These are phyloP conservation scores for Eidolon dupreanum DNA, from an alignment of 2,797 vertebrate genomes.

Conservation along the genomic window DNA sequence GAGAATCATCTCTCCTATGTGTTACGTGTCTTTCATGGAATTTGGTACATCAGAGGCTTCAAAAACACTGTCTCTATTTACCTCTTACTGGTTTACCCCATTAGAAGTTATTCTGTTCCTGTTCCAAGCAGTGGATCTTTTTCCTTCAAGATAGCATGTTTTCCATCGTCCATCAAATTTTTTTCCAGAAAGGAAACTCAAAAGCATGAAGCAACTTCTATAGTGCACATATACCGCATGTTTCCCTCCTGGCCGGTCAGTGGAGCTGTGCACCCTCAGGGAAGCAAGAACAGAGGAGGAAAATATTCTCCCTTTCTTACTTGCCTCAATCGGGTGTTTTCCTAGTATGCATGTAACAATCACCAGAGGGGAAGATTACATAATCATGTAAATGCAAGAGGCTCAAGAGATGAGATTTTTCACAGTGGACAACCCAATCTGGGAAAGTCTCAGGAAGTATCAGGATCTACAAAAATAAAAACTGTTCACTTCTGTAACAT, in stretches of 20 bases:
- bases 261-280: background rate
- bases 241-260: background rate
- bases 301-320: background rate
- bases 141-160: background rate
- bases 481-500: background rate
- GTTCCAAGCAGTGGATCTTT: background rate
- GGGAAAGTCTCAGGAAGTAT: background rate
- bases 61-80: background rate
- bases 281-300: background rate
- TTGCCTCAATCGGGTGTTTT: background rate
- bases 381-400: background rate
- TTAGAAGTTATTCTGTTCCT: background rate
- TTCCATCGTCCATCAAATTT: background rate
- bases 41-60: background rate
- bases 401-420: background rate
- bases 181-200: background rate
- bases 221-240: rapidly evolving
- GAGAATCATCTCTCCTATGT: background rate
- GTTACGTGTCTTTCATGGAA: background rate
- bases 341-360: background rate
- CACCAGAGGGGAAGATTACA: background rate
- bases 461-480: background rate
- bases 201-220: background rate
- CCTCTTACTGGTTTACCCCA: background rate
- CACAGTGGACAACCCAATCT: background rate